Base-by-base conservation (phyloP, 2,113 vertebrate genomes). In the Salvelinus namaycush region DNA sequence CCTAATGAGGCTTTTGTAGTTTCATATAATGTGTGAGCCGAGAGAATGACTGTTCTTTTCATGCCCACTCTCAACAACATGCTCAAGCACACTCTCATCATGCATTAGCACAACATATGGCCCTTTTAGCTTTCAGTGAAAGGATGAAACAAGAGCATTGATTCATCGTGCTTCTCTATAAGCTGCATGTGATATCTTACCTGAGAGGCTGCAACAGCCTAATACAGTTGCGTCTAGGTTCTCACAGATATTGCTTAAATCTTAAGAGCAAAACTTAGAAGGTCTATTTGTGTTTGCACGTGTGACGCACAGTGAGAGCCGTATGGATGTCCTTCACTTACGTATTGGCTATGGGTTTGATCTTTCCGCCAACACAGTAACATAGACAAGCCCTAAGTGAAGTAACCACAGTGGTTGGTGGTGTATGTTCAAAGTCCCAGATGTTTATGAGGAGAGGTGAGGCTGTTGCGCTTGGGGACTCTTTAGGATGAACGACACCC, bases 181-280 rank as follows among this genome's bases (percentile, higher is more conserved):
- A 54, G 59, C 59, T 62, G 59, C 18, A 62, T 62, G n/a, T 62
- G n/a, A 62, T 62, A 62, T 62, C 59, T 62, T 54, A 14, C 51
- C 16, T 54, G 12, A 29, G 26, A 20, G 65, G 24, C 9, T 67
- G 26, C 24, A 67, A 67, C 26, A 31, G 14, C 14, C n/a, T 6
- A 1, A 1, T 68, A 18, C 13, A 34, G 13, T 18, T 68, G 14
- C 29, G 39, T 68, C 16, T 68, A 9, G 6, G 12, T 29, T 8
- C n/a, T 16, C 3, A 29, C 5, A 54, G 51, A 62, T 22, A 62
- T 24, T n/a, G n/a, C 54, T 20, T 13, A 51, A 34, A 7, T 34
- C 49, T 51, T 51, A 51, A 13, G 49, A 13, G 51, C 59, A 62
- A 62, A 62, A 62, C 20, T 22, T 62, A n/a, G n/a, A 62, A 22